Percentiles rank a stretch among this genome's conserved stretches.
Conservation (phyloP, 2,113 vertebrate genomes). For the Apodemus speciosus region DNA sequence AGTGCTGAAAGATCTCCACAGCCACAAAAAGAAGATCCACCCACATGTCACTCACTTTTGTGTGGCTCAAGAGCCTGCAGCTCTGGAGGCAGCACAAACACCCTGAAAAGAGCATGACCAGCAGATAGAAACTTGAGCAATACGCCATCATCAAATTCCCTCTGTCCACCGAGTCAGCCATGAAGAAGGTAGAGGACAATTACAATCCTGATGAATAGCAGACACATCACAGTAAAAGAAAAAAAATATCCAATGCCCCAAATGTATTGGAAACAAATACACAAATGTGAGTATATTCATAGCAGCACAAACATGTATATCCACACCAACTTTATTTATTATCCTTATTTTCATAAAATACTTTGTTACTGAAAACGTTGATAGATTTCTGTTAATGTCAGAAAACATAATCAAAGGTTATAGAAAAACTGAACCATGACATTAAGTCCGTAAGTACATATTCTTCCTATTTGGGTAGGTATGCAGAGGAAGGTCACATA, state of each 20-base stretch:
- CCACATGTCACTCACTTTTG: not conserved
- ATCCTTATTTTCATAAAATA: not conserved
- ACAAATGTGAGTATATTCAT: not conserved
- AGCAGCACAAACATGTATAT: not conserved
- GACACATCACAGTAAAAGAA: not conserved
- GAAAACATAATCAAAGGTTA: not conserved
- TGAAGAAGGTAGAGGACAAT: not conserved
- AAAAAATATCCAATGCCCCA: not conserved
- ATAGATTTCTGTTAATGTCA: not conserved
- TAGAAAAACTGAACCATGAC: slow-evolving; percentile 5
- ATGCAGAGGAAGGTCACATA: not conserved
- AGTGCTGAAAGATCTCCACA: not conserved
- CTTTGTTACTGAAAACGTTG: not conserved
- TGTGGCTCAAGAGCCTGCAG: not conserved
- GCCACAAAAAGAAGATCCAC: not conserved
- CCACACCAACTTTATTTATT: not conserved
- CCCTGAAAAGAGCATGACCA: not conserved
- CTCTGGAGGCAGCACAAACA: not conserved
- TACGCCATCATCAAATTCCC: not conserved
- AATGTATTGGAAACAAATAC: not conserved
- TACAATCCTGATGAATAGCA: not conserved
- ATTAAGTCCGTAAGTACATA: not conserved
- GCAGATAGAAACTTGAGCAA: not conserved
- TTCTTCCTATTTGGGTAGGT: not conserved
- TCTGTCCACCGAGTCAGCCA: not conserved